Base-by-base conservation (phyloP, 2,113 vertebrate genomes). In the Neodontobutis hainanensis region DNA sequence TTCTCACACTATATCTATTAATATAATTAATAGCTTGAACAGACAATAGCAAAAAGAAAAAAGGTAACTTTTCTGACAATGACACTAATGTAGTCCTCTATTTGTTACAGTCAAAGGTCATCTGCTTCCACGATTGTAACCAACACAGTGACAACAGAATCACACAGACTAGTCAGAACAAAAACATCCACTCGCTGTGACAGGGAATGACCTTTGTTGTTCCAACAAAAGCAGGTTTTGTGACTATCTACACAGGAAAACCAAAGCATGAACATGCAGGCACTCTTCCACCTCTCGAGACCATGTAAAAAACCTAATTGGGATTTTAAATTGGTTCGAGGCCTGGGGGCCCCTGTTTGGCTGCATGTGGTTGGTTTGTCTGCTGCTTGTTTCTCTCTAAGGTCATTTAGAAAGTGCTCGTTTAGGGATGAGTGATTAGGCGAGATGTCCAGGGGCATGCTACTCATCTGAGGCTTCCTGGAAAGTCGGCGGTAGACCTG, bases 391-490 rank as follows among this genome's bases (percentile, higher is more conserved):
- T 78, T 77, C 80, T 87, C 84, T 85, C 83, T 78, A 62, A 84
- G 85, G 86, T 89, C 85, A 84, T 90, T 87, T 85, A 85, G 77
- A 83, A 86, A 84, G 68, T 73, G 72, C 86, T 85, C 77, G 86
- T 90, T 90, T 87, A 87, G 86, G 85, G 87, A 82, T 85, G 89
- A 89, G 82, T 91, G 88, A 90, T 91, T 89, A 91, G 63, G 75
- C 55, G 77, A 77, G 83, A 87, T 90, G 87, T 91, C 88, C 90
- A 88, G 84, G 84, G 88, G 85, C 83, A 81, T 81, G 70, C 67
- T 61, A 63, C 85, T 87, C 83, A 85, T 91, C 68, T 65, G 74
- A 86, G 75, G 70, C 73, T 87, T 85, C 84, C 77, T 87, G 75
- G 70, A 84, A 81, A 87, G 77, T 70, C 74, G 80, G 64, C 34